Conservation (phyloP, 1,140 invertebrate species). For the Bilobella aurantiaca region DNA sequence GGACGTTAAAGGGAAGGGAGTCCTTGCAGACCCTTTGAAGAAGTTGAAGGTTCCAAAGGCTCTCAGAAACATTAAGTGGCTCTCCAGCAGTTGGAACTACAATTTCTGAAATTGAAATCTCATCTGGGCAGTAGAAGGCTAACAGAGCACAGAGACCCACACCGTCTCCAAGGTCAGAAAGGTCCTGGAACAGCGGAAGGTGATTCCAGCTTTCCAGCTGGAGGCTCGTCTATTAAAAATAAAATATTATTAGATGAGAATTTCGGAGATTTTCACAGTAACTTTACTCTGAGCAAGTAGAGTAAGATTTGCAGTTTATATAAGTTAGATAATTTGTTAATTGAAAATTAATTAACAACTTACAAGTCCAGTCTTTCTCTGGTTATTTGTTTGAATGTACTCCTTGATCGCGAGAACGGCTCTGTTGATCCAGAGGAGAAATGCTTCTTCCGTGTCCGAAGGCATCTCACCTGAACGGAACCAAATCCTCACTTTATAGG, state of each 20-base stretch:
- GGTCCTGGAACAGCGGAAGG: conserved; percentile 30
- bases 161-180: conserved; percentile 31
- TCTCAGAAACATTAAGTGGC: conserved; percentile 50
- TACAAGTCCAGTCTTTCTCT: conserved; percentile 31
- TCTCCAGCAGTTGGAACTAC: conserved; percentile 55
- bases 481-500: conserved; percentile 38
- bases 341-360: conserved; percentile 10
- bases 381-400: conserved; percentile 33
- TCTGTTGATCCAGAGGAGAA: conserved; percentile 85
- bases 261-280: too few relatives aligned
- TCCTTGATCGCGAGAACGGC: conserved; percentile 62
- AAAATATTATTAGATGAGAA: neutral
- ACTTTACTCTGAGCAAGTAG: too few relatives aligned
- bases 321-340: neutral
- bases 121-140: conserved; percentile 86
- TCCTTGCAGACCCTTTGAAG: conserved; percentile 75
- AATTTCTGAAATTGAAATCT: conserved; percentile 63
- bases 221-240: conserved; percentile 18
- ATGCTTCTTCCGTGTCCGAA: conserved; percentile 66
- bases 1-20: conserved; percentile 75
- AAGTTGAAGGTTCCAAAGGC: conserved; percentile 83
- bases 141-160: conserved; percentile 77
- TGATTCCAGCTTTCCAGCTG: conserved; percentile 34
- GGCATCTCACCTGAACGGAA: conserved; percentile 47
- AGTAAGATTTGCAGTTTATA: too few relatives aligned